Conservation (phyloP, 2,113 vertebrate species). For the Syrrhaptes paradoxus region DNA sequence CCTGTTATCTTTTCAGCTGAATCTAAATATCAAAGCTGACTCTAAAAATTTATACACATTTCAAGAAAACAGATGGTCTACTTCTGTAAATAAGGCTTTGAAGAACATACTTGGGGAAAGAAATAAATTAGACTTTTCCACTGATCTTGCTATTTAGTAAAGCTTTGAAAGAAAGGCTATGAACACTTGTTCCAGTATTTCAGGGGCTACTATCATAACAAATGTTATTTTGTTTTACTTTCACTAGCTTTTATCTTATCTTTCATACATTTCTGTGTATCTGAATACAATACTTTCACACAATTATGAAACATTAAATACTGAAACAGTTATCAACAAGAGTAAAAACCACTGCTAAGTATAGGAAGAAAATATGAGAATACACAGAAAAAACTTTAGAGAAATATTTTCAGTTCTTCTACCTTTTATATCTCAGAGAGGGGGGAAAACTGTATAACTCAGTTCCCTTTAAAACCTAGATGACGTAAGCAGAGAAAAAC, state of each 20-base stretch:
- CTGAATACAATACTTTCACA: neutral
- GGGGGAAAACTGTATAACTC: fast-evolving
- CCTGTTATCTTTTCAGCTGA: neutral
- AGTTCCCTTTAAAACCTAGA: neutral
- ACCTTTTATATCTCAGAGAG: neutral
- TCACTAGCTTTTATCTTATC: neutral
- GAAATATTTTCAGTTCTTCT: neutral
- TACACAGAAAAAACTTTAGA: neutral
- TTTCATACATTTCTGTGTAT: neutral
- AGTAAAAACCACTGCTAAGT: neutral
- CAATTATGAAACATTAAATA: neutral
- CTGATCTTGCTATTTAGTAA: neutral
- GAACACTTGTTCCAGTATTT: neutral
- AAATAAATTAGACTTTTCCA: neutral
- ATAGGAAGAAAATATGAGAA: neutral
- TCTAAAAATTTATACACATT: neutral
- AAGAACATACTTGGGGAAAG: neutral
- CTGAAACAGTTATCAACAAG: neutral
- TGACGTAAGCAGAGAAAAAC: neutral
- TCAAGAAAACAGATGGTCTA: neutral
- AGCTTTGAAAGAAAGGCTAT: neutral
- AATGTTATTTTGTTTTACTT: neutral
- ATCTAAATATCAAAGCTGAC: neutral
- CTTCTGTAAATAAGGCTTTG: neutral
- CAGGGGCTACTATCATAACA: neutral